Percentiles rank a stretch among this genome's conserved stretches.
phyloP scores from a whole-genome alignment of 2,797 vertebrate genomes.

The Manis javanica region DNA sequence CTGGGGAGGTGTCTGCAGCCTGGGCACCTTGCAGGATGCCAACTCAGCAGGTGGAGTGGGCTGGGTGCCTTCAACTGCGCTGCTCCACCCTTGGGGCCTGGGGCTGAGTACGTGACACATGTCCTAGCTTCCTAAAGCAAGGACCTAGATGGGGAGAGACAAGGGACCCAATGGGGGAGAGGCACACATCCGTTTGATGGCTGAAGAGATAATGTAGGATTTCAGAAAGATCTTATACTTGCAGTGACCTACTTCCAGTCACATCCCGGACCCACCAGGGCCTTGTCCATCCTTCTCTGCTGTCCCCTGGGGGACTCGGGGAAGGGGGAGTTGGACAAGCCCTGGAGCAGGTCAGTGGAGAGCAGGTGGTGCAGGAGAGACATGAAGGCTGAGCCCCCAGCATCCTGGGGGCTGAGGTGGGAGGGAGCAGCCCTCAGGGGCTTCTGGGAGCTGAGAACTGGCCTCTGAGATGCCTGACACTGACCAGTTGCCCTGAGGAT shows the following conservation, averaged over 20 bases:
- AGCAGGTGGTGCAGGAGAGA: not conserved
- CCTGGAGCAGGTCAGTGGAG: not conserved
- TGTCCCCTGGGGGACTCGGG: not conserved
- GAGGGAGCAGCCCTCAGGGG: not conserved
- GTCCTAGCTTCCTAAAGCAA: not conserved
- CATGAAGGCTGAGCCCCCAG: not conserved
- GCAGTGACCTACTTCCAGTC: not conserved
- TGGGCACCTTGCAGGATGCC: not conserved
- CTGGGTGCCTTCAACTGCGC: not conserved
- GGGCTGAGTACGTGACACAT: rapidly evolving
- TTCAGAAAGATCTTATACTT: not conserved
- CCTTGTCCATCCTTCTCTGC: not conserved
- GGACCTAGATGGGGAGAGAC: rapidly evolving
- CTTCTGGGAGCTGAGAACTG: not conserved
- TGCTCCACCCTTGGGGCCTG: not conserved
- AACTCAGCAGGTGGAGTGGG: not conserved
- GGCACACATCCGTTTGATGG: rapidly evolving
- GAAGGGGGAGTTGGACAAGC: not conserved
- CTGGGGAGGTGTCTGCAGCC: too few species aligned
- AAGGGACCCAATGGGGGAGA: not conserved
- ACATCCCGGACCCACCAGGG: too few species aligned
- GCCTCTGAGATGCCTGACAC: not conserved
- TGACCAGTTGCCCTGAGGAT: not conserved
- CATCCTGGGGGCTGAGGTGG: not conserved
- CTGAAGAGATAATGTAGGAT: not conserved